These are phyloP conservation scores for Agrenia bidenticulata DNA, from an alignment of 2,888 invertebrate species.

Conservation along the genomic window DNA sequence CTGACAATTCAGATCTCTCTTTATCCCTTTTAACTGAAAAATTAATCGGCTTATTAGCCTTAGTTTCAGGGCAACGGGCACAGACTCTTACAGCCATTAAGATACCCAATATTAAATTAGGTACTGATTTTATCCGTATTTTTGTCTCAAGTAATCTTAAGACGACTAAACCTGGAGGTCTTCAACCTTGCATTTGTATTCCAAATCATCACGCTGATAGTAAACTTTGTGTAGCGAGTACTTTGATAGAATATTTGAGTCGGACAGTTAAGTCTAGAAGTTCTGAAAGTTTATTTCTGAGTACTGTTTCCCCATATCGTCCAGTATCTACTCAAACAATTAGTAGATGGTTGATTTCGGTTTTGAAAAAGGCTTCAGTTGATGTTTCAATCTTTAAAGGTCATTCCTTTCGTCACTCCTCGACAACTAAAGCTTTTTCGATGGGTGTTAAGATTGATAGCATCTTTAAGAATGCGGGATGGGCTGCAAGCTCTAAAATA, in stretches of 20 bases:
- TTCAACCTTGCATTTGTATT: constrained; percentile 23
- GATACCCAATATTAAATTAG: constrained; percentile 2
- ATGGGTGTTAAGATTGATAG: constrained; percentile 13
- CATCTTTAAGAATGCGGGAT: constrained; percentile 22
- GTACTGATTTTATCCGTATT: background rate
- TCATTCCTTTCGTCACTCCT: constrained; percentile 28
- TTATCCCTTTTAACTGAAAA: constrained; percentile 24
- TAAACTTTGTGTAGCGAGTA: constrained; percentile 24
- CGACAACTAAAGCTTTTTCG: constrained; percentile 19
- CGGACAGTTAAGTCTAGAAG: background rate
- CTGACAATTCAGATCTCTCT: background rate
- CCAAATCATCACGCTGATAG: constrained; percentile 9
- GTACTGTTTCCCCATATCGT: constrained; percentile 11
- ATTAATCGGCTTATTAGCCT: constrained; percentile 25
- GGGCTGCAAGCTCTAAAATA: constrained; percentile 9
- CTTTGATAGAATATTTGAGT: constrained; percentile 20
- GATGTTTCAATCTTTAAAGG: constrained; percentile 11
- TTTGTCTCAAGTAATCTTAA: constrained; percentile 13
- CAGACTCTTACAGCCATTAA: constrained; percentile 25
- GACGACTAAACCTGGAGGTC: constrained; percentile 3
- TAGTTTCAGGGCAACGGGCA: constrained; percentile 27
- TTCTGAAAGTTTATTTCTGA: constrained; percentile 19
- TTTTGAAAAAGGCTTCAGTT: constrained; percentile 12
- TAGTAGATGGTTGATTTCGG: constrained; percentile 20
- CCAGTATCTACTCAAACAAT: constrained; percentile 28